phyloP scores from a whole-genome alignment of 2,888 invertebrate genomes.

The Hydropsyche betteni region DNA sequence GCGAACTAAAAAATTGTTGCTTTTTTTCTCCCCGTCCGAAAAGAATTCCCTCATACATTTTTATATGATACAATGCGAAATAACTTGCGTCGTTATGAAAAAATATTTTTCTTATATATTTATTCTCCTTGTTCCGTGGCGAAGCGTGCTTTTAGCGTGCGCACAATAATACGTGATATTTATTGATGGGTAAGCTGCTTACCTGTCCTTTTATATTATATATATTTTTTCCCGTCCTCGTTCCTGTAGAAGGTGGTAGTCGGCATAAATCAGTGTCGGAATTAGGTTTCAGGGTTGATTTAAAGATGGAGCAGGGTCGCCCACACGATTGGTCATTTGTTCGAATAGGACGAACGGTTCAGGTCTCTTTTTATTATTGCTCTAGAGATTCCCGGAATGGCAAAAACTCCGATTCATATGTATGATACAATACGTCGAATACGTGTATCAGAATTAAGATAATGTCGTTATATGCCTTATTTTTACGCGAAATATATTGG shows the following conservation, averaged over 20 bases:
- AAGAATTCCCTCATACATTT: conserved; percentile 9
- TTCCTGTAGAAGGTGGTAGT: background rate
- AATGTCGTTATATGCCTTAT: no score
- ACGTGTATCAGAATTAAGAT: no score
- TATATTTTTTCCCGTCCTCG: background rate
- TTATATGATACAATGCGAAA: conserved; percentile 2
- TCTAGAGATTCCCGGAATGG: no score
- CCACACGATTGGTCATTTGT: conserved; percentile 7
- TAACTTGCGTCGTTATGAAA: conserved; percentile 2
- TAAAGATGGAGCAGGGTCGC: background rate
- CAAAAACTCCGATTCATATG: no score
- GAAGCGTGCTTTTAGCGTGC: conserved; percentile 5
- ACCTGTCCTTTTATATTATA: conserved; percentile 24
- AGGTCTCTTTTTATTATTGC: no score
- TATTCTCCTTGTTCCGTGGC: background rate
- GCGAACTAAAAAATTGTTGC: no score
- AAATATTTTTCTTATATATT: conserved; percentile 12
- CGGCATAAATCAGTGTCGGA: conserved; percentile 27
- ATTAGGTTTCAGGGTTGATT: conserved; percentile 31
- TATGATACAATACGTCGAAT: no score
- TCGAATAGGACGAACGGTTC: no score
- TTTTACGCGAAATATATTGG: no score
- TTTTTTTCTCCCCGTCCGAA: no score
- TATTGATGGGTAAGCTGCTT: conserved; percentile 30
- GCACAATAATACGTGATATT: conserved; percentile 17